phyloP scores from a whole-genome alignment of 2,797 vertebrate species.

The Acanthurus leucopareius region DNA sequence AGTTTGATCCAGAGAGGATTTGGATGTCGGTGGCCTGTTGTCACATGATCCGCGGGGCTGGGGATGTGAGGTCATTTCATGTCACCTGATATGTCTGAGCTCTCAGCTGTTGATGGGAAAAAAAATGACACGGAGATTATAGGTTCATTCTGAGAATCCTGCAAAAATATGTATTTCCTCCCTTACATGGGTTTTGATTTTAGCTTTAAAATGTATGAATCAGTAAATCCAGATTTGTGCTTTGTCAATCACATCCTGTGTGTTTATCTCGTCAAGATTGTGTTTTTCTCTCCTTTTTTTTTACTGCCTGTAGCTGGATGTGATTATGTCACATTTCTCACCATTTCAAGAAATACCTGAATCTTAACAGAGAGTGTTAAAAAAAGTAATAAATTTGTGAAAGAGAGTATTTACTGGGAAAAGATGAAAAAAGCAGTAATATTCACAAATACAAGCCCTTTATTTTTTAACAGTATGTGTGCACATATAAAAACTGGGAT shows the following conservation, averaged over 20 bases:
- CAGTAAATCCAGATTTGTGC: constrained; percentile 50
- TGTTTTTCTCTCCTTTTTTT: constrained; percentile 25
- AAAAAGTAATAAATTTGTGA: too few species aligned
- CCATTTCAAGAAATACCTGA: constrained; percentile 11
- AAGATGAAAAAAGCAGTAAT: not conserved
- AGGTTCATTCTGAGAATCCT: constrained; percentile 66
- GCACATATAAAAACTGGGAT: not conserved
- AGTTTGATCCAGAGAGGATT: constrained; percentile 78
- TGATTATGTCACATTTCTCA: not conserved
- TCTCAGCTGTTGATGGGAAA: constrained; percentile 67
- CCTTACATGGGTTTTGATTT: constrained; percentile 44
- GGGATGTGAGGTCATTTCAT: constrained; percentile 64
- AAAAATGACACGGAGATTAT: constrained; percentile 69
- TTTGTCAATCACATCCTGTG: constrained; percentile 35
- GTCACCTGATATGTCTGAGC: constrained; percentile 78
- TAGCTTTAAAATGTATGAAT: constrained; percentile 27
- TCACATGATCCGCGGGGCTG: constrained; percentile 72
- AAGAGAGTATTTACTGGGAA: too few species aligned
- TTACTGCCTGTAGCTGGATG: constrained; percentile 15
- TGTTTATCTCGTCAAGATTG: constrained; percentile 24
- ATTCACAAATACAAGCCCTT: not conserved
- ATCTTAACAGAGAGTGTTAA: not conserved
- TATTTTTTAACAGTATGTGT: not conserved
- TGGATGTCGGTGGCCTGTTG: constrained; percentile 64
- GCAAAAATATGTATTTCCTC: constrained; percentile 51